Conservation (phyloP, 2,113 vertebrate species). For the Trichomycterus rosablanca region DNA sequence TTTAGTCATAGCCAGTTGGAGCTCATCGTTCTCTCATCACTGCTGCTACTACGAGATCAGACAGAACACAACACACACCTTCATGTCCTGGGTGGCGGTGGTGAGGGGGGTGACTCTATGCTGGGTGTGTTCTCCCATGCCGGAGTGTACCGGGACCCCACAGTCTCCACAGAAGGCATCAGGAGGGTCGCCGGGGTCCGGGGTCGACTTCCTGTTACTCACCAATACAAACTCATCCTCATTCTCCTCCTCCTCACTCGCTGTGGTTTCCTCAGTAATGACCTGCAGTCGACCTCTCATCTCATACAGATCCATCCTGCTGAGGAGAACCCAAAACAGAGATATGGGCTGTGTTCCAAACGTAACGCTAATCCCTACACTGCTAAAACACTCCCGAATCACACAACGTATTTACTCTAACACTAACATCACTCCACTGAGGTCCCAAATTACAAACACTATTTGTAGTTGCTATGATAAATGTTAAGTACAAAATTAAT, state of each 20-base stretch:
- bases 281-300: constrained; percentile 66
- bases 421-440: no score
- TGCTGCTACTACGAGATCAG: no score
- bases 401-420: no score
- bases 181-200: constrained; percentile 26
- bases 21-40: no score
- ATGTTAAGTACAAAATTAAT: no score
- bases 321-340: background rate
- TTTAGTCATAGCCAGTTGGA: no score
- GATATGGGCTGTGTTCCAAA: background rate
- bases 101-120: constrained; percentile 65
- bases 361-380: no score
- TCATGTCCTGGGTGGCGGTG: constrained; percentile 62
- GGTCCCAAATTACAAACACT: no score
- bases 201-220: constrained; percentile 14
- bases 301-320: constrained; percentile 75
- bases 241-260: constrained; percentile 46
- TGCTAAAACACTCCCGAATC: no score
- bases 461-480: no score
- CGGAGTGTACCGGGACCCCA: constrained; percentile 59
- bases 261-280: constrained; percentile 65
- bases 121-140: constrained; percentile 60
- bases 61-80: no score
- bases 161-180: constrained; percentile 72
- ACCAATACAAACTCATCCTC: constrained; percentile 47